Evolutionary conservation across 2,113 vertebrate genomes (phyloP), one percentile per base, ranked within the genome.

Genomic region (Dermatemys mawii): DNA sequence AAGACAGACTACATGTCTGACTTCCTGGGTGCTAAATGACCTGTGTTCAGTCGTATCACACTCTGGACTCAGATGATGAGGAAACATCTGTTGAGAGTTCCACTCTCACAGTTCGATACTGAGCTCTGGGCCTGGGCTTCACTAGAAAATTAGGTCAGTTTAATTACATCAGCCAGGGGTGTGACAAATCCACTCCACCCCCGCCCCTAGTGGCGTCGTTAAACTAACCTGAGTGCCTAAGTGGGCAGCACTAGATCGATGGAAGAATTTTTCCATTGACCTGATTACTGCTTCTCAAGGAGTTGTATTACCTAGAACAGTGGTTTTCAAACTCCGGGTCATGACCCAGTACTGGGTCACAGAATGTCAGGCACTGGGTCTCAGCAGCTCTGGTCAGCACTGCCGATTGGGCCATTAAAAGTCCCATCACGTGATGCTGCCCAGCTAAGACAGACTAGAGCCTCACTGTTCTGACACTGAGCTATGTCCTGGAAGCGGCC

Each of bases 41-140:
- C 7, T 29, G 2, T 90, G 21, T 24, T n/a, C 55, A 29, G 6
- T 83, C 6, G 5, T 48, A 0, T 35, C 32, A 87, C 13, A 1
- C 35, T 32, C 49, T 85, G 80, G 35, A 17, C 12, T 67, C 8
- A 0, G 11, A 17, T 55, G 9, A 17, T 0, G 44, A 6, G 26
- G 26, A 6, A 51, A 81, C 60, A 80, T 38, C 54, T 21, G 3
- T 41, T 73, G 63, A 87, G 70, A 44, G 17, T 78, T 70, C 63
- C 63, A 70, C 35, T 21, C 35, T 22, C 63, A 70, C 63, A 17
- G 60, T 63, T 70, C 17, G 35, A 19, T 67, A 19, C 35, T 67
- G 60, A 67, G 14, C 60, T 67, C 17, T 67, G 35, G 19, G 35
- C 35, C 63, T 70, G 35, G 63, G n/a, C 35, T 38, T 5, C 63